phyloP scores from a whole-genome alignment of 2,888 invertebrate species.

The Thysanoteuthis rhombus region DNA sequence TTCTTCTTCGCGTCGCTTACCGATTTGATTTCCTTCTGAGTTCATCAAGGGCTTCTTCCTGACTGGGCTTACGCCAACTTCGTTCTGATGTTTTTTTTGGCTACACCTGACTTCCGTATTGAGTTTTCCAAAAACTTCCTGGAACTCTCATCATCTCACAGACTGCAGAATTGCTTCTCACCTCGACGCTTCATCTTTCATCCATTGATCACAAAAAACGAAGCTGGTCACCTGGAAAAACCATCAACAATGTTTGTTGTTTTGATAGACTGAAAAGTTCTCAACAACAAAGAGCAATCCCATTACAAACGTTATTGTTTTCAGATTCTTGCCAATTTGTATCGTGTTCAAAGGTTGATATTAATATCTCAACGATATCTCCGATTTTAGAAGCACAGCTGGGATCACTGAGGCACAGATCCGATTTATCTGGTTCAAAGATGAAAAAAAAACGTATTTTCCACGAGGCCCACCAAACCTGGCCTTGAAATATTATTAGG shows the following conservation, averaged over 20 bases:
- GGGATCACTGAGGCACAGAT: background rate
- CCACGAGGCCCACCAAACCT: too few species aligned
- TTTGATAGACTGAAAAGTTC: background rate
- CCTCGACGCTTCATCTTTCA: background rate
- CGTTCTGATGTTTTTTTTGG: background rate
- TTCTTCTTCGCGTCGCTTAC: background rate
- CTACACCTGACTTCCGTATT: background rate
- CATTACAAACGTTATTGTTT: background rate
- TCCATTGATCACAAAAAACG: background rate
- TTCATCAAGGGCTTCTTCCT: background rate
- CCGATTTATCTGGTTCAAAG: background rate
- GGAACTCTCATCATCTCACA: background rate
- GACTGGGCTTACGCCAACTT: background rate
- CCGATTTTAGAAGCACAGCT: background rate
- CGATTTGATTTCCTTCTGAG: background rate
- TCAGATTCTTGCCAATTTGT: background rate
- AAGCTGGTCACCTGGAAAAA: background rate
- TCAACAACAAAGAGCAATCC: background rate
- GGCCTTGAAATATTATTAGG: too few species aligned
- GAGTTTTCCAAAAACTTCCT: background rate
- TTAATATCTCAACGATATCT: background rate
- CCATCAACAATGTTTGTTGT: background rate
- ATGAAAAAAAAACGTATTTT: too few species aligned
- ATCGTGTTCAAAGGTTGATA: background rate
- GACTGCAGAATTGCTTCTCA: background rate